A percentile compares a stretch with the other conserved stretches of the same genome.
These are phyloP conservation scores for Oxyruncus cristatus DNA, from an alignment of 2,113 vertebrate species.

Conservation along the genomic window DNA sequence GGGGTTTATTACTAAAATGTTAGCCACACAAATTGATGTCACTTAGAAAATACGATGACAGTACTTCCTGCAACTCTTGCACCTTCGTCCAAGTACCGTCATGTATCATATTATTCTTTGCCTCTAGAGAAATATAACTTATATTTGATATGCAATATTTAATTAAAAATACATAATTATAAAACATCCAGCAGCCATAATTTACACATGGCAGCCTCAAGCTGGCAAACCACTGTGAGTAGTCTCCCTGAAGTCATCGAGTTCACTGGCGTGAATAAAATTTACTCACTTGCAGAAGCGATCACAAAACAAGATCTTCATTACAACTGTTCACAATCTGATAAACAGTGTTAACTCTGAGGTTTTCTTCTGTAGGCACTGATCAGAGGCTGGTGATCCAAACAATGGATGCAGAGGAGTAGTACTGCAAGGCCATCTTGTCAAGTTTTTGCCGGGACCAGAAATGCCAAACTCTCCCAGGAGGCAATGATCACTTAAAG, in stretches of 20 bases:
- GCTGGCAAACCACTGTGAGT: neutral
- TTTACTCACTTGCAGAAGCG: neutral
- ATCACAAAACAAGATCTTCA: neutral
- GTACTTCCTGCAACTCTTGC: slow-evolving; percentile 30
- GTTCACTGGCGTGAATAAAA: neutral
- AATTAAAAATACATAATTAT: slow-evolving; percentile 39
- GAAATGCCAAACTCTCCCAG: neutral
- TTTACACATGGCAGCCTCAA: slow-evolving; percentile 1
- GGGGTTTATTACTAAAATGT: slow-evolving; percentile 73
- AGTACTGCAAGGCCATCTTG: neutral
- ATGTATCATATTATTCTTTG: neutral
- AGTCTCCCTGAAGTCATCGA: neutral
- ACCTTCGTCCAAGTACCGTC: slow-evolving; percentile 34
- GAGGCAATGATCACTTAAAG: neutral
- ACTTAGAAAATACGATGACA: slow-evolving; percentile 69
- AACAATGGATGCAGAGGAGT: rapidly evolving
- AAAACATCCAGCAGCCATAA: slow-evolving; percentile 6
- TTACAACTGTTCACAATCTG: neutral
- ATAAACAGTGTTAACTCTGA: neutral
- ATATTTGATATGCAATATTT: slow-evolving; percentile 42
- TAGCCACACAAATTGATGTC: slow-evolving; percentile 73
- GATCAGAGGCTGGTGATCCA: neutral
- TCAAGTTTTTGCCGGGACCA: neutral
- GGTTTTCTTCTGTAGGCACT: neutral
- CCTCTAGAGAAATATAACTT: neutral